A percentile compares a stretch with the other conserved stretches of the same genome.
These are phyloP conservation scores for Cheilosia vulpina DNA, from an alignment of 2,888 invertebrate genomes.

Conservation along the genomic window DNA sequence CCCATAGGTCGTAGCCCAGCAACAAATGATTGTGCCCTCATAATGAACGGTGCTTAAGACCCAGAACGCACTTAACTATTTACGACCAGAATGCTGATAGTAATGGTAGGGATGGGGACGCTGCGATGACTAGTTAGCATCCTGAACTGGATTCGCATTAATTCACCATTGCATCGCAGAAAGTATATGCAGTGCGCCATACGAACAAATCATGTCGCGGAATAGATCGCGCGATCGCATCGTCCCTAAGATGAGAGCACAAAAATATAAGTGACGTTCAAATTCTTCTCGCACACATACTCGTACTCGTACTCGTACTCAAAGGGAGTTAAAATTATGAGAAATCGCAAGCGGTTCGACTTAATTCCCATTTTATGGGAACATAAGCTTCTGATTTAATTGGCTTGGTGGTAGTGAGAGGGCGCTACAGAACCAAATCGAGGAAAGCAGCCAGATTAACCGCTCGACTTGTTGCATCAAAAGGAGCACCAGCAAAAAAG, in stretches of 20 bases:
- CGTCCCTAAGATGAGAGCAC: neutral
- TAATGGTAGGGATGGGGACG: conserved; percentile 43
- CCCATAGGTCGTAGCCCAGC: conserved; percentile 24
- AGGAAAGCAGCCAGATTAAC: conserved; percentile 69
- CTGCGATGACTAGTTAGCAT: conserved; percentile 69
- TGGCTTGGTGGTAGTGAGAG: conserved; percentile 61
- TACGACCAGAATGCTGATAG: conserved; percentile 61
- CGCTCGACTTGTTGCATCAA: conserved; percentile 71
- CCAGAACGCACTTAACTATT: conserved; percentile 68
- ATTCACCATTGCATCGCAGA: conserved; percentile 42
- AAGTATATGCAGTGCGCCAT: conserved; percentile 11
- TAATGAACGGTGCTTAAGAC: conserved; percentile 72
- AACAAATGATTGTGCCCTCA: conserved; percentile 51
- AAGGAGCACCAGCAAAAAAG: conserved; percentile 62
- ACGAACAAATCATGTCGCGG: conserved; percentile 64
- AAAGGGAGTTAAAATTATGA: conserved; percentile 56
- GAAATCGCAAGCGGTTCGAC: conserved; percentile 62
- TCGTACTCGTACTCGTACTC: neutral
- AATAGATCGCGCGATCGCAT: conserved; percentile 41
- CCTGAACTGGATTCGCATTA: conserved; percentile 63
- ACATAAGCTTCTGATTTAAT: conserved; percentile 75
- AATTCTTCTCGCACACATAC: conserved; percentile 23
- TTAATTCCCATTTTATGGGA: conserved; percentile 72
- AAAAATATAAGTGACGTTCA: conserved; percentile 53
- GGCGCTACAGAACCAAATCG: conserved; percentile 62